Conservation (phyloP, 92 coral and sea anemone genomes). For the Siderastrea radians region DNA sequence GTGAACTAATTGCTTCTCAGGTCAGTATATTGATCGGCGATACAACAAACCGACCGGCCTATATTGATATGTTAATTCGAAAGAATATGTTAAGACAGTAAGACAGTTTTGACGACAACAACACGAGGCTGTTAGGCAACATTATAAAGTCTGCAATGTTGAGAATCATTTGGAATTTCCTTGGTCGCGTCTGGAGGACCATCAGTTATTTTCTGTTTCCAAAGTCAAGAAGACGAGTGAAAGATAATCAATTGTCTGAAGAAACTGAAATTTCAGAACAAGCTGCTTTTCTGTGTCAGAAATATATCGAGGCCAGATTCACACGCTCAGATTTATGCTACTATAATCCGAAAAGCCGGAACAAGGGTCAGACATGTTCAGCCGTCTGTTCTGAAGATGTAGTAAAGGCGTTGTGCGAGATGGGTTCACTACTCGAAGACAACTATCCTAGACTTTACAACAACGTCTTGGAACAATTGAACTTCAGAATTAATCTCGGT, state of each 20-base stretch:
- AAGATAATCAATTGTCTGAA: slow-evolving; percentile 2
- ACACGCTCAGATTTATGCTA: slow-evolving; percentile 59
- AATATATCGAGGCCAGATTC: slow-evolving; percentile 80
- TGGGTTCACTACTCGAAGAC: slow-evolving; percentile 82
- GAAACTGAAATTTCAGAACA: slow-evolving; percentile 75
- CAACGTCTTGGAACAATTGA: slow-evolving; percentile 86
- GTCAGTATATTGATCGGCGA: no score
- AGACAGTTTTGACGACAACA: neutral
- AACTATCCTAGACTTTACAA: slow-evolving; percentile 79
- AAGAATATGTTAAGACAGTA: no score
- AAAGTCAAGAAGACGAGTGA: neutral
- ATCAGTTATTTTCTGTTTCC: neutral
- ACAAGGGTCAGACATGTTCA: neutral
- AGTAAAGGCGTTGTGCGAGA: slow-evolving; percentile 69
- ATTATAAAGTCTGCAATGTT: neutral
- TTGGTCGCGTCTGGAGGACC: neutral
- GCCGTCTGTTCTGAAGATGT: slow-evolving; percentile 70
- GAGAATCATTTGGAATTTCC: slow-evolving; percentile 21
- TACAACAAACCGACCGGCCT: no score
- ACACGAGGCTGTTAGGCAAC: neutral
- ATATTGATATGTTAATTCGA: no score
- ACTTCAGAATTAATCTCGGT: slow-evolving; percentile 79
- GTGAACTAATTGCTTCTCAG: no score
- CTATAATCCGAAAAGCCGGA: slow-evolving; percentile 37
- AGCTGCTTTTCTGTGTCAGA: slow-evolving; percentile 79